Conservation (phyloP, 2,113 vertebrate genomes). For the Falco punctatus region DNA sequence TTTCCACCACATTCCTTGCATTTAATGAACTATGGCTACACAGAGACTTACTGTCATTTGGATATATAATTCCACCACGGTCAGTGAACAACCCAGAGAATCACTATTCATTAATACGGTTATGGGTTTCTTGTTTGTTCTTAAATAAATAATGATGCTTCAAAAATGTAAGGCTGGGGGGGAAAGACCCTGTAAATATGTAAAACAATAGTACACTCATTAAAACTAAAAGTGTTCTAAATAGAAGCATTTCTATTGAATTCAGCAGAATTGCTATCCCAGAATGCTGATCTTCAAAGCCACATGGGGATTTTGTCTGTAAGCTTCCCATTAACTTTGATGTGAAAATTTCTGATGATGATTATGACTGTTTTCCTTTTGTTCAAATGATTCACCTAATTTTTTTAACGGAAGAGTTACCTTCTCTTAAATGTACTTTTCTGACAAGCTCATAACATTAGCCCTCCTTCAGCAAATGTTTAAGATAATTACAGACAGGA, state of each 20-base stretch:
- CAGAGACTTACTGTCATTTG: neutral
- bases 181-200: neutral
- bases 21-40: neutral
- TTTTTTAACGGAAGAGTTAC: neutral
- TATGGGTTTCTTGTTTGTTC: neutral
- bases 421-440: neutral
- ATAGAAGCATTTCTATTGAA: neutral
- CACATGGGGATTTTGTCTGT: neutral
- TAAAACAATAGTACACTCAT: neutral
- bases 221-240: neutral
- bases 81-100: neutral
- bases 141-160: neutral
- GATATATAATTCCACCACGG: neutral
- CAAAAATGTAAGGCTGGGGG: neutral
- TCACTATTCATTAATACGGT: neutral
- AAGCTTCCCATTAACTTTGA: neutral
- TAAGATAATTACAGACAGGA: neutral
- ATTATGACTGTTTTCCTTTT: neutral
- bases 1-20: neutral
- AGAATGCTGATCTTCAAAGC: neutral
- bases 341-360: neutral
- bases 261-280: neutral
- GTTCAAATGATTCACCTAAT: neutral
- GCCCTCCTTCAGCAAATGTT: neutral
- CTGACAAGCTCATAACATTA: neutral